These are phyloP conservation scores for Pseudorhiza aurosa DNA, from an alignment of 30 jellyfish, hydroid and myxozoan genomes.

Conservation along the genomic window DNA sequence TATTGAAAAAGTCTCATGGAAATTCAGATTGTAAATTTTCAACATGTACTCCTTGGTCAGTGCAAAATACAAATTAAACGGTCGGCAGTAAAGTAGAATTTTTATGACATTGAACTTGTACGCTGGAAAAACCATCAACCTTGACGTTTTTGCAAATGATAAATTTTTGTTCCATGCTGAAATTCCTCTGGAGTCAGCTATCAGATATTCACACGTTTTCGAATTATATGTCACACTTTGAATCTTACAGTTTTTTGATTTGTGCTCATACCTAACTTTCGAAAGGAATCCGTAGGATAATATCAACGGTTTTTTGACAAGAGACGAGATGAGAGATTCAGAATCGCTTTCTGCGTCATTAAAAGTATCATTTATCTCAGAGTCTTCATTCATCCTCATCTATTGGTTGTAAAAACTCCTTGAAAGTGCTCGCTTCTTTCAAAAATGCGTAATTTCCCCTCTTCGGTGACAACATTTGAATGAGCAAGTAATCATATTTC, in stretches of 20 bases:
- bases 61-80: slow-evolving; percentile 75
- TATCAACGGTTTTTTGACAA: slow-evolving; percentile 19
- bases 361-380: not conserved
- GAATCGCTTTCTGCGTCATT: not conserved
- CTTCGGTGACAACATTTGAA: too few relatives aligned
- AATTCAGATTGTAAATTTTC: slow-evolving; percentile 71
- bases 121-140: slow-evolving; percentile 65
- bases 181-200: slow-evolving; percentile 85
- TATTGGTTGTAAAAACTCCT: too few relatives aligned
- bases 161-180: slow-evolving; percentile 69
- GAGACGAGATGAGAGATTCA: not conserved
- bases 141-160: slow-evolving; percentile 40
- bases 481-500: too few relatives aligned
- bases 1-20: slow-evolving; percentile 74
- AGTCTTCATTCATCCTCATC: not conserved
- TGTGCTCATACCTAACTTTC: slow-evolving; percentile 55
- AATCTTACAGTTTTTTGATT: slow-evolving; percentile 63
- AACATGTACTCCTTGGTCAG: slow-evolving; percentile 67
- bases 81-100: slow-evolving; percentile 59
- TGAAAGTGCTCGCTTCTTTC: too few relatives aligned
- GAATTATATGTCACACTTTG: slow-evolving; percentile 79
- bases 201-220: slow-evolving; percentile 72
- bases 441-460: not conserved
- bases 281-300: slow-evolving; percentile 63
- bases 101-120: slow-evolving; percentile 71